Conservation (phyloP, 92 coral and sea anemone species). For the Porites divaricata region DNA sequence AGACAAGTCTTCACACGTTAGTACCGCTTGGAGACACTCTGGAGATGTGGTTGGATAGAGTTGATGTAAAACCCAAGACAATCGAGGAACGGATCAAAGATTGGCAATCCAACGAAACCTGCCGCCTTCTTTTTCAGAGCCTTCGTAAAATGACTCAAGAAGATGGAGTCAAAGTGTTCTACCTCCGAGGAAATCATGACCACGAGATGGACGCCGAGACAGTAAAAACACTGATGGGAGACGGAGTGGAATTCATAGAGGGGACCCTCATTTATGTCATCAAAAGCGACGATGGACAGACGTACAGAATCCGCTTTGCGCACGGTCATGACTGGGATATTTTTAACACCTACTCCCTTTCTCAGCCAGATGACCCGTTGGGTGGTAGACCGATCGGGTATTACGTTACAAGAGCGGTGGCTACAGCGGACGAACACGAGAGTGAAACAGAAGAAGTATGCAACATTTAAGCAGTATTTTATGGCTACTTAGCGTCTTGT, state of each 20-base stretch:
- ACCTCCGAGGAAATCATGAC: constrained; percentile 52
- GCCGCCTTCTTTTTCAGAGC: constrained; percentile 19
- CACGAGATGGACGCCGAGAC: constrained; percentile 34
- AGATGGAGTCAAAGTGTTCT: constrained; percentile 52
- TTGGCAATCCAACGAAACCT: constrained; percentile 25
- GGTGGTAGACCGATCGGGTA: constrained; percentile 46
- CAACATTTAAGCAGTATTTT: background rate
- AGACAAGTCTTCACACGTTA: constrained; percentile 33
- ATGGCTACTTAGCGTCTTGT: no score
- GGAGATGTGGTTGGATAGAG: constrained; percentile 51
- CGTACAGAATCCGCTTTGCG: constrained; percentile 55
- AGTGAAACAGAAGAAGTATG: constrained; percentile 42
- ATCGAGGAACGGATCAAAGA: constrained; percentile 20
- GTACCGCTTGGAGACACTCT: constrained; percentile 37
- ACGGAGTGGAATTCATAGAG: constrained; percentile 36
- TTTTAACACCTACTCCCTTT: constrained; percentile 43
- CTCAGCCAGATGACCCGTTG: constrained; percentile 15
- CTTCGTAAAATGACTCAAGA: constrained; percentile 46
- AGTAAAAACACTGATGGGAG: constrained; percentile 20
- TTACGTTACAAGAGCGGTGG: constrained; percentile 51
- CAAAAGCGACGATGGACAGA: constrained; percentile 37
- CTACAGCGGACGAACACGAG: constrained; percentile 17
- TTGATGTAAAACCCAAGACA: constrained; percentile 13
- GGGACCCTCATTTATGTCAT: constrained; percentile 50
- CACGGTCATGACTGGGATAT: constrained; percentile 67